Evolutionary conservation across 2,888 invertebrate genomes (phyloP), one percentile per base, ranked within the genome.

Genomic region (Coenonympha glycerion): DNA sequence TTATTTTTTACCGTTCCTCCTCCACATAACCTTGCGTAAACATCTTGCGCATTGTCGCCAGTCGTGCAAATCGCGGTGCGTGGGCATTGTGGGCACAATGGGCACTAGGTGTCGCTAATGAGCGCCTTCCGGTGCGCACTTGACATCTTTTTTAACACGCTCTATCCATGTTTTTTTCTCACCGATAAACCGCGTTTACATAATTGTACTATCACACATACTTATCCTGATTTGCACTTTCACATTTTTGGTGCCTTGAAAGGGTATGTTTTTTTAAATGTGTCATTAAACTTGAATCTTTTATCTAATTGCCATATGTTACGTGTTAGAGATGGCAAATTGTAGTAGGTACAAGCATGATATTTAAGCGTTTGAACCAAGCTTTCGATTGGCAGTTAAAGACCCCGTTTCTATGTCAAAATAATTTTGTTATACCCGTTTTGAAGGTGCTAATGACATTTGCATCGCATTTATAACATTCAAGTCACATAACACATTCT

Each of bases 121-220:
- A 37, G 57, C 31, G 48, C 57, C 53, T 56, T 63, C 62, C 62
- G 62, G 57, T 52, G 54, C 21, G 37, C 30, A 36, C 21, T 33
- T 44, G 31, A 44, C 31, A 30, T 31, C 28, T 13, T 44, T 6
- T 21, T 8, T 15, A 31, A 15, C 44, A 44, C 44, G 26, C 30
- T 41, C 36, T 28, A 24, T 40, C 9, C 15, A 5, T 15, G 6
- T 6, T 1, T 5, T n/a, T n/a, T n/a, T n/a, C n/a, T n/a, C n/a
- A n/a, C n/a, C n/a, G n/a, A n/a, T n/a, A n/a, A n/a, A n/a, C n/a
- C n/a, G n/a, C n/a, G n/a, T n/a, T n/a, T n/a, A n/a, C n/a, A n/a
- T n/a, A n/a, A n/a, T n/a, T n/a, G n/a, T n/a, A n/a, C n/a, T n/a
- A n/a, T n/a, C n/a, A n/a, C n/a, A n/a, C n/a, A n/a, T 30, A 0